phyloP scores from a whole-genome alignment of 1,140 invertebrate genomes.

The Diprion similis region DNA sequence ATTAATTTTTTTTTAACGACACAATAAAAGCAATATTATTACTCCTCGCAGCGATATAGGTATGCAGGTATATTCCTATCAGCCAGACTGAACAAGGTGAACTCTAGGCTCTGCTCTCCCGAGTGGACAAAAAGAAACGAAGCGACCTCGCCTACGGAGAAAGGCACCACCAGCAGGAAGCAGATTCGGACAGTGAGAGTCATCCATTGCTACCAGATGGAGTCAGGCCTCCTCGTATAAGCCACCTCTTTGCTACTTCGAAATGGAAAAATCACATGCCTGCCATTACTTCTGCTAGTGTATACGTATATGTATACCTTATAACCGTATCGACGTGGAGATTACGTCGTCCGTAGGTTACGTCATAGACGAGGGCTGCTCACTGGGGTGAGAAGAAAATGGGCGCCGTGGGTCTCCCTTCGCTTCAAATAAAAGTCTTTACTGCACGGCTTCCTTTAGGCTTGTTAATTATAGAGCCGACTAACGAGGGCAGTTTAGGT shows the following conservation, averaged over 20 bases:
- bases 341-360: neutral
- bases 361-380: neutral
- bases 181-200: neutral
- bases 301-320: neutral
- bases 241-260: neutral
- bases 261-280: neutral
- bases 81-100: too few relatives aligned
- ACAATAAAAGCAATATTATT: too few relatives aligned
- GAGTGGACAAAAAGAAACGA: neutral
- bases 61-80: too few relatives aligned
- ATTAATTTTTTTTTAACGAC: too few relatives aligned
- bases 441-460: neutral
- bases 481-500: too few relatives aligned
- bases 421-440: neutral
- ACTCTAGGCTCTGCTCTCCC: neutral
- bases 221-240: neutral
- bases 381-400: neutral
- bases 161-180: conserved; percentile 1
- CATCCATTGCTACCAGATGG: neutral
- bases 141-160: neutral
- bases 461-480: neutral
- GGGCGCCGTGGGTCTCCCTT: neutral
- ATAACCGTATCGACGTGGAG: neutral
- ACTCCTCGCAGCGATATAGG: too few relatives aligned
- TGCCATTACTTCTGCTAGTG: neutral